Base-by-base conservation (phyloP, 2,797 vertebrate genomes). In the Amniataba percoides region DNA sequence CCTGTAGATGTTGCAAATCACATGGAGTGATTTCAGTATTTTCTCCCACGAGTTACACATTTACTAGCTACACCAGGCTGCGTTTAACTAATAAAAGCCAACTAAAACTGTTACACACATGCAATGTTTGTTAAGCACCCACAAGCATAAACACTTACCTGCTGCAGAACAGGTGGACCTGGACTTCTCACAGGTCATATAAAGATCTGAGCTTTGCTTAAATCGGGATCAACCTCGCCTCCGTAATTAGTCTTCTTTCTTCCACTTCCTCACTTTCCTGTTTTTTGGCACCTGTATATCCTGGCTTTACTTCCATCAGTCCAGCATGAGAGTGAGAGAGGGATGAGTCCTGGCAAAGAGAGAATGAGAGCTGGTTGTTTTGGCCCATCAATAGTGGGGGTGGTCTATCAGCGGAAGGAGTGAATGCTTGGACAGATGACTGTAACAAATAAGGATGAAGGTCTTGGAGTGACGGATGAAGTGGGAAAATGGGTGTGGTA, bases 321-420 rank as follows among this genome's bases (percentile, higher is more conserved):
- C 82, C 70, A 67, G 57, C 53, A 21, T 63, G 46, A 69, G 15
- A 36, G 70, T 48, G 66, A 72, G 61, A n/a, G 49, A 45, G 46
- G 45, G 65, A 36, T 55, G 58, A 64, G 55, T 25, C 43, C 59
- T 21, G 39, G 48, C 5, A 46, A 40, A 67, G 70, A 52, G 51
- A 49, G 69, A 40, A 34, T 27, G 59, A 23, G 57, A 66, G 46
- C 7, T 34, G 39, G 64, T 64, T 64, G 66, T 48, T 73, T 78
- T 75, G 66, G 46, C 21, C 62, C 57, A 76, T 89, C 84, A 86
- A 72, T 81, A 84, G 55, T 71, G 49, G 77, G 88, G 78, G 52
- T 78, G 84, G 85, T 80, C 78, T 72, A 65, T 43, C 42, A 62
- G 58, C 60, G 34, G 51, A 53, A 42, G 42, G 57, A 59, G 68